phyloP scores from a whole-genome alignment of 2,113 vertebrate genomes.

The Boulengeromyrus knoepffleri region DNA sequence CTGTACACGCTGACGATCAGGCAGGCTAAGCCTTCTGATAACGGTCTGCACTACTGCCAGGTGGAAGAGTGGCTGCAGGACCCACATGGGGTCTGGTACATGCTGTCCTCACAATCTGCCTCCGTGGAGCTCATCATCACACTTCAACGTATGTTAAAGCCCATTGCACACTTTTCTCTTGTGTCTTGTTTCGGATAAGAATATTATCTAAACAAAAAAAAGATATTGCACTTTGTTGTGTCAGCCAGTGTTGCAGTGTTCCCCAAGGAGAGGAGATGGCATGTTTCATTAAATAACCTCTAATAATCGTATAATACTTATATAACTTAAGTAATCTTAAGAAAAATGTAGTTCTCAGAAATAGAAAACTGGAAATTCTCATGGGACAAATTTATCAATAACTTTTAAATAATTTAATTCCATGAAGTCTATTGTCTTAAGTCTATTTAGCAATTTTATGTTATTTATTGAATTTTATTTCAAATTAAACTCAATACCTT shows the following conservation, averaged over 20 bases:
- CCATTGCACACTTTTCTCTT: not conserved
- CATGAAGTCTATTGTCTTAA: not conserved
- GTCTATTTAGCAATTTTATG: not conserved
- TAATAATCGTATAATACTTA: not conserved
- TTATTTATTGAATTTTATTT: not conserved
- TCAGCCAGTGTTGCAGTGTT: not conserved
- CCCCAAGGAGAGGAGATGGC: not conserved
- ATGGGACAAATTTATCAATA: not conserved
- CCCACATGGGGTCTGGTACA: slow-evolving; percentile 51
- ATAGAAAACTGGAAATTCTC: not conserved
- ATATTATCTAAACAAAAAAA: not conserved
- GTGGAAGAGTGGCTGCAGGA: slow-evolving; percentile 61
- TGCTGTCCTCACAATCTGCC: slow-evolving; percentile 27
- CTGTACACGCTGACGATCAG: slow-evolving; percentile 49
- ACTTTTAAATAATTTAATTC: not conserved
- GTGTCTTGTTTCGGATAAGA: not conserved
- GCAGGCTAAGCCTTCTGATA: slow-evolving; percentile 42
- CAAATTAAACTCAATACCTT: not conserved
- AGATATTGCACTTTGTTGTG: not conserved
- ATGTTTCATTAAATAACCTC: not conserved
- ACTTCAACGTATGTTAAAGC: slow-evolving; percentile 40
- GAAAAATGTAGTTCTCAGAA: not conserved
- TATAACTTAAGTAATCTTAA: not conserved
- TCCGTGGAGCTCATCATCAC: slow-evolving; percentile 29
- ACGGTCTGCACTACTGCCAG: slow-evolving; percentile 48